A percentile compares a stretch with the other conserved stretches of the same genome.
Evolutionary conservation across 2,888 invertebrate species (phyloP).

Genomic region (Troides helena): DNA sequence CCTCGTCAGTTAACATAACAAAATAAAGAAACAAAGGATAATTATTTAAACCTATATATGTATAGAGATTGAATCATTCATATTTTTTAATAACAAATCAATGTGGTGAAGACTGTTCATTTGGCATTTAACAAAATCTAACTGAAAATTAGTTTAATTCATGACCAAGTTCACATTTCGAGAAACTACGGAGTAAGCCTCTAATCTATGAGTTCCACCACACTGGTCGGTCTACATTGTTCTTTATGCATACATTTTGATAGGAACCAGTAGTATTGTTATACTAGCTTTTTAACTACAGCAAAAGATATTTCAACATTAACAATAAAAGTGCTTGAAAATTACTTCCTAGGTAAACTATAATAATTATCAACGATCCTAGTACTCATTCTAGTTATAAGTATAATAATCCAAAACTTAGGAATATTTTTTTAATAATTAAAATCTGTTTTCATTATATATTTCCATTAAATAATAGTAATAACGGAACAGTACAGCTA

Average conservation of each 20-base stretch:
- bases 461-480: no score
- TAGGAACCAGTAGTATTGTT: constrained; percentile 4
- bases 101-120: no score
- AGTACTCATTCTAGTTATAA: background rate
- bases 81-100: no score
- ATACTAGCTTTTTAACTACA: background rate
- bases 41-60: no score
- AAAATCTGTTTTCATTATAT: no score
- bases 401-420: no score
- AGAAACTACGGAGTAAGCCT: constrained; percentile 2
- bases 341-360: background rate
- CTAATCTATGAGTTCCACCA: constrained; percentile 2
- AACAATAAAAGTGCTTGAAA: background rate
- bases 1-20: no score
- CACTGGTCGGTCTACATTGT: constrained; percentile 2
- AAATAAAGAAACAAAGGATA: no score
- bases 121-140: background rate
- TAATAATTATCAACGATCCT: background rate
- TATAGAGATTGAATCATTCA: no score
- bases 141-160: background rate
- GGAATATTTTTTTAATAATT: no score
- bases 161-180: background rate
- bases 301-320: background rate
- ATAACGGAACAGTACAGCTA: no score
- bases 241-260: background rate